These are phyloP conservation scores for Hemaris fuciformis DNA, from an alignment of 2,888 invertebrate genomes.

Conservation along the genomic window DNA sequence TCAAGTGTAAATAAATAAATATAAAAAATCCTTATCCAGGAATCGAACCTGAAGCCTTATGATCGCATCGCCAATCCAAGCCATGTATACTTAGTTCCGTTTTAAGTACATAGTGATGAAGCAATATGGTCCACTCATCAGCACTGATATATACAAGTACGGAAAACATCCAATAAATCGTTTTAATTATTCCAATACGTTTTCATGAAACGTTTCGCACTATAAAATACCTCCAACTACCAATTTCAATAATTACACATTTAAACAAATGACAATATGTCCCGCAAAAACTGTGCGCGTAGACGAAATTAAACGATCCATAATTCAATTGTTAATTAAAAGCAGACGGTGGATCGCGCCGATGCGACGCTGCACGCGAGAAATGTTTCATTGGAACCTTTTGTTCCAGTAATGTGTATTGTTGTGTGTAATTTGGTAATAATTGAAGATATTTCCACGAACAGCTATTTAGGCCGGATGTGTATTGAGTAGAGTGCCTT, in stretches of 20 bases:
- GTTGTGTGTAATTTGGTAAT: slow-evolving; percentile 39
- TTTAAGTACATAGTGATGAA: too few relatives aligned
- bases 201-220: background rate
- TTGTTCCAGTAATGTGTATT: slow-evolving; percentile 38
- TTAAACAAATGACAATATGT: slow-evolving; percentile 34
- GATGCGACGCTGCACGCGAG: slow-evolving; percentile 23
- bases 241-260: slow-evolving; percentile 23
- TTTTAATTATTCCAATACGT: background rate
- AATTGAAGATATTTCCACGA: slow-evolving; percentile 23
- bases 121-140: too few relatives aligned
- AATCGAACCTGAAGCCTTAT: too few relatives aligned
- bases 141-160: too few relatives aligned
- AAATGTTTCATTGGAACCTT: slow-evolving; percentile 39
- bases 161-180: background rate
- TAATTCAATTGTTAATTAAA: slow-evolving; percentile 41
- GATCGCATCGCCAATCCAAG: too few relatives aligned
- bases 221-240: background rate
- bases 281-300: slow-evolving; percentile 27
- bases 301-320: slow-evolving; percentile 34
- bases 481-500: background rate
- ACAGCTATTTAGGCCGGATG: background rate
- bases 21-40: too few relatives aligned
- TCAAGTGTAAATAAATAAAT: too few relatives aligned
- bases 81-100: too few relatives aligned
- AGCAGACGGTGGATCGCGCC: slow-evolving; percentile 19